phyloP scores from a whole-genome alignment of 2,113 vertebrate species.

The Tautogolabrus adspersus region DNA sequence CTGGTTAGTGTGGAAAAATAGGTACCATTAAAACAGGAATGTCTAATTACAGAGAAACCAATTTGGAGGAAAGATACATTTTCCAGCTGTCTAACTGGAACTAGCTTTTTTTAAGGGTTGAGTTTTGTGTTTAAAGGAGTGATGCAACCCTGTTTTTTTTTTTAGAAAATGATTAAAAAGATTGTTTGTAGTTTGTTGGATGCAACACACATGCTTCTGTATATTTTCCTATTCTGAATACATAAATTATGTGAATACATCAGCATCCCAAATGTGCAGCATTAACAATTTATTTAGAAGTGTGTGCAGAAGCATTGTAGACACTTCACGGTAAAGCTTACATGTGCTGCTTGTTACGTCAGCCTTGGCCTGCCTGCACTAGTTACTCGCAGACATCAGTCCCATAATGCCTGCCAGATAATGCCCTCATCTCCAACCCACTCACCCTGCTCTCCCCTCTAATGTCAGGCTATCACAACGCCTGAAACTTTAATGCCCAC shows the following conservation, averaged over 20 bases:
- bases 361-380: slow-evolving; percentile 18
- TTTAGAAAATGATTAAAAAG: not conserved
- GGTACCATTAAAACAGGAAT: not conserved
- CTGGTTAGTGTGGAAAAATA: not conserved
- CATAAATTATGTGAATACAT: slow-evolving; percentile 9
- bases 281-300: slow-evolving; percentile 6
- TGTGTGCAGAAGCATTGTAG: slow-evolving; percentile 7
- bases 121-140: too few relatives aligned
- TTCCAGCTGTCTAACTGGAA: not conserved
- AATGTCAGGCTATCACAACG: slow-evolving; percentile 48
- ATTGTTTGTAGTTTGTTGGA: slow-evolving; percentile 1
- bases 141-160: not conserved
- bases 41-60: slow-evolving; percentile 4
- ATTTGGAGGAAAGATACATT: not conserved
- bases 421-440: slow-evolving; percentile 24
- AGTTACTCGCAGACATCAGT: slow-evolving; percentile 27
- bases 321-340: slow-evolving; percentile 4
- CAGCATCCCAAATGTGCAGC: slow-evolving; percentile 1
- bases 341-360: not conserved
- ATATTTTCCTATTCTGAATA: not conserved
- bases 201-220: not conserved
- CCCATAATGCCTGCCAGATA: slow-evolving; percentile 37
- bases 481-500: slow-evolving; percentile 69
- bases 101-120: not conserved
- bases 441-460: slow-evolving; percentile 31